Conservation (phyloP, 2,797 vertebrate species). For the Pteropus rufus region DNA sequence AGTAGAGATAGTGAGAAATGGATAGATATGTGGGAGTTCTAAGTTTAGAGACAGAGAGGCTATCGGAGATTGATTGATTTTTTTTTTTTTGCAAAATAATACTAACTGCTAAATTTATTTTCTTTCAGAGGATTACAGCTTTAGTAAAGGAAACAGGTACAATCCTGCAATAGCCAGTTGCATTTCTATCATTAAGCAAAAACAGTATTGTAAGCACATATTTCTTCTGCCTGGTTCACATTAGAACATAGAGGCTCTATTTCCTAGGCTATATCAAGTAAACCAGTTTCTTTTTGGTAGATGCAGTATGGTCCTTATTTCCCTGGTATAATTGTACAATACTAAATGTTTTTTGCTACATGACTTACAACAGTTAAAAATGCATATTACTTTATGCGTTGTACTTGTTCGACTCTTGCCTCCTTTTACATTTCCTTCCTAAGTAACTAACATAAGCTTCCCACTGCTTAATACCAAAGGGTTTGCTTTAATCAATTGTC, state of each 20-base stretch:
- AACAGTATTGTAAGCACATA: fast-evolving
- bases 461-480: not conserved
- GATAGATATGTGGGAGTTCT: not conserved
- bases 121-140: not conserved
- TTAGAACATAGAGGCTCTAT: not conserved
- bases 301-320: not conserved
- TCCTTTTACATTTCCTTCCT: not conserved
- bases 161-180: not conserved
- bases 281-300: not conserved
- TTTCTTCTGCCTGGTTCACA: not conserved
- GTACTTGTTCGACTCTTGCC: not conserved
- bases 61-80: not conserved
- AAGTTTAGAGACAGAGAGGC: not conserved
- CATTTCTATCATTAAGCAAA: not conserved
- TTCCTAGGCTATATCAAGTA: not conserved
- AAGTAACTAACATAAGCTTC: not conserved
- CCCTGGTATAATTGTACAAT: not conserved
- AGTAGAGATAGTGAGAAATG: not conserved
- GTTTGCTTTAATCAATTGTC: not conserved
- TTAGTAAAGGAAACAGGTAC: not conserved
- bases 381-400: not conserved
- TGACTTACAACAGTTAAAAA: not conserved
- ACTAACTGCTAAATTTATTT: not conserved
- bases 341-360: not conserved
- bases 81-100: not conserved